Base-by-base conservation (phyloP, 2,113 vertebrate species). In the Malurus alboscapulatus region DNA sequence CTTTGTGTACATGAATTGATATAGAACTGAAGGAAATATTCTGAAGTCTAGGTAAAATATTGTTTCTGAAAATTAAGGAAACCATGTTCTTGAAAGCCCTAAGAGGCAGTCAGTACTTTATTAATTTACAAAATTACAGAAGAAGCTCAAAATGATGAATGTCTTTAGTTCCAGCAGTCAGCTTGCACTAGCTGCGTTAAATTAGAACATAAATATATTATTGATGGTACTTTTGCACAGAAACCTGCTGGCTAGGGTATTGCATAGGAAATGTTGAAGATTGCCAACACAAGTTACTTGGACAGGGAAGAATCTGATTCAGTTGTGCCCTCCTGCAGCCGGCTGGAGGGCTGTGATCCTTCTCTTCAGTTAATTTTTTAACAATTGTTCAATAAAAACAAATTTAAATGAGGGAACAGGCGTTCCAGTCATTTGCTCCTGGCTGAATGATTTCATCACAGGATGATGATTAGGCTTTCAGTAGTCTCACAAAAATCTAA, bases 281-380 rank as follows among this genome's bases (percentile, higher is more conserved):
- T 73, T 63, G 22, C 16, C 15, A 29, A 6, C 4, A 38, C 40
- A 5, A 81, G 9, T 18, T 44, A 11, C 32, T 82, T 78, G 26
- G 5, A 10, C 4, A 53, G 26, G 19, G 12, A n/a, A 67, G 12
- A 76, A 17, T 63, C 18, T 79, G 7, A 29, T 34, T 63, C 26
- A 75, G 4, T 10, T 71, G 8, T 63, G 16, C 68, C 10, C 2
- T 80, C 5, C 66, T 84, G 14, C 9, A 75, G 16, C 32, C 4
- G 2, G 7, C 16, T 79, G 27, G 53, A 82, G 12, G 18, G 38
- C 11, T 0, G 0, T 5, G 3, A 34, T 91, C 36, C 16, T 74
- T 81, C 34, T 61, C 25, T 83, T 57, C 21, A 81, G 36, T 50
- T 77, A 68, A 63, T 59, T 63, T 10, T 82, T n/a, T 85, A 87